Percentiles rank a stretch among this genome's conserved stretches.
Evolutionary conservation across 2,113 vertebrate species (phyloP).

Genomic region (Orycteropus afer): DNA sequence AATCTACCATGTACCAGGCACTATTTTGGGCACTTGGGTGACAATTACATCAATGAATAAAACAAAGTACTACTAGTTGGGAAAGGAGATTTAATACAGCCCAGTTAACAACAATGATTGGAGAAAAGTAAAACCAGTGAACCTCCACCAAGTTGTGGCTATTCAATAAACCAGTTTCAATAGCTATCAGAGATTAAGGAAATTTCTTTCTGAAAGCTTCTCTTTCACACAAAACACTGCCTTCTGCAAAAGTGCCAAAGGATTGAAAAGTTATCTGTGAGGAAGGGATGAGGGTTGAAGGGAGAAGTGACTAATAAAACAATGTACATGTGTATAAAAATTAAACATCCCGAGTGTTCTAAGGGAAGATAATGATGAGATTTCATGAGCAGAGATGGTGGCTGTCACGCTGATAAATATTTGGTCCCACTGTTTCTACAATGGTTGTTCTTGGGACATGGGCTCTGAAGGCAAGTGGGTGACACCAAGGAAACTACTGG

Average conservation of each 20-base stretch:
- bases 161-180: background rate
- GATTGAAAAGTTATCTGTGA: background rate
- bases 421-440: background rate
- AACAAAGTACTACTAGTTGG: background rate
- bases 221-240: background rate
- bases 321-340: background rate
- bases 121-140: background rate
- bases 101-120: background rate
- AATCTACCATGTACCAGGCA: background rate
- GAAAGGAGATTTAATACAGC: background rate
- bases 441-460: background rate
- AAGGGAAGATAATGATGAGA: background rate
- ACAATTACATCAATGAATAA: background rate
- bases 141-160: background rate
- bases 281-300: background rate
- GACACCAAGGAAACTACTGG: background rate
- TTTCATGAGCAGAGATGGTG: background rate
- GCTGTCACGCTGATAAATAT: background rate
- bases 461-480: background rate
- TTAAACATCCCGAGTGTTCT: background rate
- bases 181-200: background rate
- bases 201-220: constrained; percentile 8
- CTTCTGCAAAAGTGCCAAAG: background rate
- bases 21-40: background rate
- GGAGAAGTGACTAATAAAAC: background rate